Base-by-base conservation (phyloP, 2,888 invertebrate genomes). In the Macrophya annulata region DNA sequence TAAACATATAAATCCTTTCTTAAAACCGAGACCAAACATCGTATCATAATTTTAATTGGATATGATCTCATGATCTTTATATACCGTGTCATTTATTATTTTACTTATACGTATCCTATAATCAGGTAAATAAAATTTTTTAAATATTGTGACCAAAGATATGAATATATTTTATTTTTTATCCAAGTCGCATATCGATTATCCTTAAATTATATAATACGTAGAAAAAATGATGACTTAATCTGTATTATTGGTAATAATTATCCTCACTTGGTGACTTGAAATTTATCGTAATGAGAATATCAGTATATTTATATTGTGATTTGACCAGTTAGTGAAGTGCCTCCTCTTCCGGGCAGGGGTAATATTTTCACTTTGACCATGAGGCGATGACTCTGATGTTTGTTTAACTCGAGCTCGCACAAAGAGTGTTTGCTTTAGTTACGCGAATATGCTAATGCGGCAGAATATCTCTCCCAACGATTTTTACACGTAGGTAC, bases 401-500 rank as follows among this genome's bases (percentile, higher is more conserved):
- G 76, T 84, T 84, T 84, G 74, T 59, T 55, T 17, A 59, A 72
- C 71, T 76, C 48, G 55, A 76, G 45, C 43, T 76, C 40, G n/a
- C n/a, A 12, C 77, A 37, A 21, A 8, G 59, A 51, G 55, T 84
- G 76, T 76, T 84, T 76, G 62, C 59, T 55, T 84, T 84, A 55
- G 84, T 84, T 84, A 84, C 76, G 51, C 59, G 43, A 84, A 74
- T 76, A 84, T 84, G 84, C 76, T 59, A 84, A 84, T 84, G 51
- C 76, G 25, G 62, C 84, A 10, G 37, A 72, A 74, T 55, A 25
- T n/a, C 59, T n/a, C 59, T 37, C 55, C 51, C 51, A 15, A 40
- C 72, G 55, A 17, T 2, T 76, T 17, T 31, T 31, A 31, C 31
- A 31, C 31, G 31, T 31, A 31, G 31, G 3, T 31, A 31, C 31